Base-by-base conservation (phyloP, 2,888 invertebrate genomes). In the Acanthopleura granulata region DNA sequence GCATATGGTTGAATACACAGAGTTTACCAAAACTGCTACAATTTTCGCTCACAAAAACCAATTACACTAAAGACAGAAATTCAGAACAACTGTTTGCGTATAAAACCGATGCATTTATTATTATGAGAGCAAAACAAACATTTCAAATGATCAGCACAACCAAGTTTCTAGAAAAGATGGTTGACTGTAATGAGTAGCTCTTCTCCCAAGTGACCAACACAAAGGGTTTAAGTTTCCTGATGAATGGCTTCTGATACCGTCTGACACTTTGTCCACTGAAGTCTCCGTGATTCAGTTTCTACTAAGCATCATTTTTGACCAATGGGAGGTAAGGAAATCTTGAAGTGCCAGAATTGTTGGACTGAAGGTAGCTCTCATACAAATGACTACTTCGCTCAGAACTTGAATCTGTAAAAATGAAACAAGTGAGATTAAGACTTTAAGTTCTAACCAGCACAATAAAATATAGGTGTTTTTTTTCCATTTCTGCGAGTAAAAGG, bases 231-330 rank as follows among this genome's bases (percentile, higher is more conserved):
- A 57, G 12, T 6, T n/a, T 22, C n/a, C 57, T 18, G 18, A 57
- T 14, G 12, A 22, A 22, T 57, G 18, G 18, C 57, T 57, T 57
- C 57, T 57, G 12, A 22, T 4, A 18, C 57, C 3, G 22, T 40
- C 40, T 40, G 40, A 40, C 40, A 57, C 57, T 12, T 57, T 57
- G n/a, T 22, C 57, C 57, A 57, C 22, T 57, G 14, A 51, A 15
- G 14, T 51, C 18, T 51, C 51, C 51, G 51, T 51, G 14, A 15
- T 18, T 18, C 51, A 14, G 18, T 18, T 57, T 57, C n/a, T 22
- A 66, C 25, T 66, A 66, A 66, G 66, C 71, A 74, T 74, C 74
- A 57, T 57, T 74, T 40, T 74, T 74, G 22, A 74, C 70, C 57
- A 74, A 30, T 3, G 70, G 51, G 40, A 70, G 70, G 61, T 74